Conservation (phyloP, 2,888 invertebrate genomes). For the Drosophila tripunctata region DNA sequence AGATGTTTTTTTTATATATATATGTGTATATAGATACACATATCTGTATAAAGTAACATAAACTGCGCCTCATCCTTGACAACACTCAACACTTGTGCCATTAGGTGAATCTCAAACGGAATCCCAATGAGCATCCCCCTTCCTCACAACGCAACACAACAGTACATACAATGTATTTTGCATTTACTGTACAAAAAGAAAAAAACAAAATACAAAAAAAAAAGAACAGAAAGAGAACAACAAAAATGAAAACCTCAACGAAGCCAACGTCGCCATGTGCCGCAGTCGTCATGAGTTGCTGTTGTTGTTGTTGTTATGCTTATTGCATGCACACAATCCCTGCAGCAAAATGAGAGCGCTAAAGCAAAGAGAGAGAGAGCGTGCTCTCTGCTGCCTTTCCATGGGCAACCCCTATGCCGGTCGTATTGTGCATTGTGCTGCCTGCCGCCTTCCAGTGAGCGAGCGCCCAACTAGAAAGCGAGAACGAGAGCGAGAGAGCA, state of each 20-base stretch:
- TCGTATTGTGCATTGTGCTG: conserved; percentile 33
- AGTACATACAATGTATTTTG: conserved; percentile 63
- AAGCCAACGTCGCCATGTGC: conserved; percentile 54
- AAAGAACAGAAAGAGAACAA: not conserved
- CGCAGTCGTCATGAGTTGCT: conserved; percentile 17
- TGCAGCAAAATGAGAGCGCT: conserved; percentile 27
- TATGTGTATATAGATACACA: not conserved
- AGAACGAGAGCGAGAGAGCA: conserved; percentile 8
- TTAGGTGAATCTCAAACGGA: conserved; percentile 55
- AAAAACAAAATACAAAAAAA: conserved; percentile 20
- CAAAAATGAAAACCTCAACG: conserved; percentile 43
- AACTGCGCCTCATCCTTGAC: conserved; percentile 42
- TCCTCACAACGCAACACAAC: conserved; percentile 3
- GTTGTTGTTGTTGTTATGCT: conserved; percentile 16
- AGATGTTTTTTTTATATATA: conserved; percentile 57
- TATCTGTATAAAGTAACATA: conserved; percentile 1
- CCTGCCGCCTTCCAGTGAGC: conserved; percentile 39
- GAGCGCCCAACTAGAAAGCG: conserved; percentile 29
- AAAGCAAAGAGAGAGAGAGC: not conserved
- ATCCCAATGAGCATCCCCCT: conserved; percentile 42
- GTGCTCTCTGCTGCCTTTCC: conserved; percentile 27
- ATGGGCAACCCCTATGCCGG: conserved; percentile 53
- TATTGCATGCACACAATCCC: conserved; percentile 52
- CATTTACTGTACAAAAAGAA: conserved; percentile 71
- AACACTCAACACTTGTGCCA: conserved; percentile 64